Evolutionary conservation across 2,888 invertebrate genomes (phyloP), one percentile per base, ranked within the genome.

Genomic region (Eucriotettix oculatus): DNA sequence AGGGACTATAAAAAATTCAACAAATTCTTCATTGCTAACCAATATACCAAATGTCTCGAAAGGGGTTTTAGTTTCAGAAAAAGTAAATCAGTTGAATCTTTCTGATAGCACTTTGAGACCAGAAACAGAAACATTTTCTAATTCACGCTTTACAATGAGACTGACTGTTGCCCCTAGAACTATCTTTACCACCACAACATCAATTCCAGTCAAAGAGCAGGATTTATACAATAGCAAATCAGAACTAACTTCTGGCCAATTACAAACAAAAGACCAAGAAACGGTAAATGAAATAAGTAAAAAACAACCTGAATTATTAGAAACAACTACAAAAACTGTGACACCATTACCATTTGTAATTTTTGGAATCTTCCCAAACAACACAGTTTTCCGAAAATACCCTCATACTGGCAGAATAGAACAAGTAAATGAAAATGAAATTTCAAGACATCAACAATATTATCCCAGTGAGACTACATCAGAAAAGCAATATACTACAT

Each of bases 321-420:
- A 41, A 12, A 40, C 55, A 17, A 41, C 55, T 1, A 42, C 55
- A 41, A 60, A 59, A 41, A 16, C 43, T 40, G 57, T 57, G 14
- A 64, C 64, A 5, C 64, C 64, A 17, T 60, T 59, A 10, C 86
- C 86, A 66, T 86, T 83, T 73, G 81, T 86, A 68, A 80, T 87
- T 71, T 85, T 84, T 69, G 86, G 87, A 71, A 80, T 87, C 69
- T 83, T 82, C 72, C 86, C 87, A 66, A 86, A 87, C 77, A 86
- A 86, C 75, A 86, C 84, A 72, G 77, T 87, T 72, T 83, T 87
- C 71, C 82, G 84, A 75, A 87, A 85, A 76, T 87, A 84, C 72
- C 87, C 87, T 66, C 87, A 88, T 70, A 62, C 64, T 16, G 57
- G 60, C 55, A 52, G 59, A 52, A 61, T 58, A 41, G 64, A 63